Base-by-base conservation (phyloP, 2,888 invertebrate species). In the Carcina quercana region DNA sequence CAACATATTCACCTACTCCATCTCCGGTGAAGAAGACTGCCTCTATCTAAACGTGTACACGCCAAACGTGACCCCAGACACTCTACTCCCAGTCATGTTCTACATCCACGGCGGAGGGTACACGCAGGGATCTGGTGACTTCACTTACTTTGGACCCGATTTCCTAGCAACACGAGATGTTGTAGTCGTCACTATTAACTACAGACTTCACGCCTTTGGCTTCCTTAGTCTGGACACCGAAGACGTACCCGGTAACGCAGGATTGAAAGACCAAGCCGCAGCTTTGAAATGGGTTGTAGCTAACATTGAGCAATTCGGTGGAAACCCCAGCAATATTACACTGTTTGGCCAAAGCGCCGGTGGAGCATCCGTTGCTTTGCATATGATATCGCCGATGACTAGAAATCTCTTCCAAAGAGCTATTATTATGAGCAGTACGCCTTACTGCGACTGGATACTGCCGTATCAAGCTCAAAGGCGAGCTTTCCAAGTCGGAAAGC, bases 201-300 rank as follows among this genome's bases (percentile, higher is more conserved):
- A 19, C n/a, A 7, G 19, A 19, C 2, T 19, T 3, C 8, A n/a
- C n/a, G 19, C 19, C n/a, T 19, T 19, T 8, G 19, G 19, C 7
- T 19, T 19, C 5, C 5, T 19, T 2, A 5, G 8, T 19, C n/a
- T 19, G 19, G 19, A 19, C 19, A 19, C 19, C 2, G n/a, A 19
- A n/a, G 19, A 19, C n/a, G 19, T 19, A 2, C 19, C 19, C 19
- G 19, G 19, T 19, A 19, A 19, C n/a, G 19, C 19, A 8, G 19
- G 19, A n/a, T 19, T 19, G 19, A 19, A 19, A 19, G 19, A 19
- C n/a, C 19, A 19, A 19, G 19, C n/a, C n/a, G 19, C 19, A 8
- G 19, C 19, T 19, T 19, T 19, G 19, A 19, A 4, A 19, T 19
- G 19, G 15, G 30, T 38, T 38, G 28, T 15, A 7, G n/a, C 7